Percentiles rank a stretch among this genome's conserved stretches.
Evolutionary conservation across 1,140 invertebrate genomes (phyloP).

Genomic region (Eupeodes corollae): DNA sequence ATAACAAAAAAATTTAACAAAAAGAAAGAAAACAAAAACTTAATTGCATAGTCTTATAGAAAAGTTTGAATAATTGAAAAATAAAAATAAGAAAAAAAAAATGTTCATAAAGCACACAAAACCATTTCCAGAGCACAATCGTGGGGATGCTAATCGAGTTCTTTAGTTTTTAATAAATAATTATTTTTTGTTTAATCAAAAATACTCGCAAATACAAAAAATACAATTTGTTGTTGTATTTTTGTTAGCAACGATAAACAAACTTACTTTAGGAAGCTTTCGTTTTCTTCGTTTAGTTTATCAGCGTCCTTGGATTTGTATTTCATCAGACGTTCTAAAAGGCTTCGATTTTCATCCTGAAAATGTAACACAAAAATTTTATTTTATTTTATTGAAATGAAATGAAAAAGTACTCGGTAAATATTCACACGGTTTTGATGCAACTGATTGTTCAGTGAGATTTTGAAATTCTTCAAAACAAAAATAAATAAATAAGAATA

Average conservation of each 20-base stretch:
- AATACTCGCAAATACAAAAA: no score
- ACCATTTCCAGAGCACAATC: not conserved
- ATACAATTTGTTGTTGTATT: no score
- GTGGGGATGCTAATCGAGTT: not conserved
- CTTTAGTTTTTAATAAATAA: not conserved
- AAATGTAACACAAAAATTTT: constrained; percentile 27
- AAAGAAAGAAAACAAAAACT: no score
- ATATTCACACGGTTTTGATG: no score
- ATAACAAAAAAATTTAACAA: no score
- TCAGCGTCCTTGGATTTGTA: constrained; percentile 90
- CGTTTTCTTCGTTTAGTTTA: constrained; percentile 88
- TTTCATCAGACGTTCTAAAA: constrained; percentile 77
- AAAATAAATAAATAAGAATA: no score
- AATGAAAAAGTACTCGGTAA: not conserved
- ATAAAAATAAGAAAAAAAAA: not conserved
- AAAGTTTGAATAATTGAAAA: no score
- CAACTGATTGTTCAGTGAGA: no score
- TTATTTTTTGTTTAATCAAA: no score
- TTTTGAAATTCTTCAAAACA: no score
- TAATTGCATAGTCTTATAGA: no score
- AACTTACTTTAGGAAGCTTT: constrained; percentile 75
- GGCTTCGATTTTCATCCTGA: constrained; percentile 79
- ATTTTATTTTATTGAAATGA: not conserved
- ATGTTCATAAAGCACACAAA: no score
- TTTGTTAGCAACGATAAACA: not conserved